Evolutionary conservation across 2,113 vertebrate species (phyloP).

Genomic region (Castor canadensis): DNA sequence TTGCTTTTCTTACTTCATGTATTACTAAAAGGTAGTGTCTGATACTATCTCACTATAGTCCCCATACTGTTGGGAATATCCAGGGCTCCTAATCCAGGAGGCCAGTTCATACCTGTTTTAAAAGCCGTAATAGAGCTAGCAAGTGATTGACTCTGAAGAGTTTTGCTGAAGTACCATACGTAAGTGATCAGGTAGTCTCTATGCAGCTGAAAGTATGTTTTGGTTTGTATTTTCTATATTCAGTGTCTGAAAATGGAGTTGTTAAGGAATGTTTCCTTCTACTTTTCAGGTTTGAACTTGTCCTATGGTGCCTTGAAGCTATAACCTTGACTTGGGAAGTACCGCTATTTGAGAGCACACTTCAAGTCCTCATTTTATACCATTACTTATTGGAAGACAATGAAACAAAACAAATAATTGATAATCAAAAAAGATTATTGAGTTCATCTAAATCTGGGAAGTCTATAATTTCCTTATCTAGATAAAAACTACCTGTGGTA

Average conservation of each 20-base stretch:
- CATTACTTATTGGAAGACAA: not conserved
- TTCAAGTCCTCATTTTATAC: not conserved
- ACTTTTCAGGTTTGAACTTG: not conserved
- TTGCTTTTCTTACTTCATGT: not conserved
- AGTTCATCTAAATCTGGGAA: not conserved
- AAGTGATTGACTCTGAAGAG: not conserved
- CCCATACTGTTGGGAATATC: not conserved
- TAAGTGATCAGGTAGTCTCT: no score
- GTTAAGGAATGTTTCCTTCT: not conserved
- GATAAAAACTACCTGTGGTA: not conserved
- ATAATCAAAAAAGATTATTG: not conserved
- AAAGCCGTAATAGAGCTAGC: not conserved
- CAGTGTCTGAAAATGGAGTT: not conserved
- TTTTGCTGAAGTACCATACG: not conserved
- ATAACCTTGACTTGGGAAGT: not conserved
- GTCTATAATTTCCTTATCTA: not conserved
- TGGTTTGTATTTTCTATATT: not conserved
- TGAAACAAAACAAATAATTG: not conserved
- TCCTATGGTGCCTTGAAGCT: not conserved
- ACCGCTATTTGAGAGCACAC: not conserved
- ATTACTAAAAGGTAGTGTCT: not conserved
- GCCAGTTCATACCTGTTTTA: not conserved
- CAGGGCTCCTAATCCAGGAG: not conserved
- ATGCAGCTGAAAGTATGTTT: not conserved
- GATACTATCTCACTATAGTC: not conserved